A percentile compares a stretch with the other conserved stretches of the same genome.
Evolutionary conservation across 2,797 vertebrate species (phyloP).

Genomic region (Knipowitschia caucasica): DNA sequence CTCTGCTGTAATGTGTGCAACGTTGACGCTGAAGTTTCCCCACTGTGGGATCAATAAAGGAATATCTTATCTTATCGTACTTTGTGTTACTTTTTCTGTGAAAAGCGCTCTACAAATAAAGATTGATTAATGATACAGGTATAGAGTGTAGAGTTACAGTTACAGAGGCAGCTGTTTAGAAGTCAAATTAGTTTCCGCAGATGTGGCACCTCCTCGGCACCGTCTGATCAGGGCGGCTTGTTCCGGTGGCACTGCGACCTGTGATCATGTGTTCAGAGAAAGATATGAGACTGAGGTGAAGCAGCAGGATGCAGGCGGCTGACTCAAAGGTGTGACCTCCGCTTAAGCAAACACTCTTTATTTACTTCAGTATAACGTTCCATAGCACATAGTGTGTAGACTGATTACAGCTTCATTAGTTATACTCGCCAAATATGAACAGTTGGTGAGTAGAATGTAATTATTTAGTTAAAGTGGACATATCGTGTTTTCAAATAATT

Average conservation of each 20-base stretch:
- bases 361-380: background rate
- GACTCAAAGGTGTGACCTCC: slow-evolving; percentile 17
- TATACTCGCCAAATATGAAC: no score
- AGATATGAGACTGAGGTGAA: background rate
- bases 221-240: background rate
- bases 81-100: no score
- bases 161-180: background rate
- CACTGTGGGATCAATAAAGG: no score
- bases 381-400: background rate
- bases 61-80: no score
- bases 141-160: background rate
- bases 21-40: no score
- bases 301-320: slow-evolving; percentile 7
- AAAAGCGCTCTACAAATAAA: background rate
- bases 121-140: background rate
- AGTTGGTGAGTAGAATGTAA: no score
- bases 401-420: background rate
- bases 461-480: no score
- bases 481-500: no score
- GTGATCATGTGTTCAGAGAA: background rate
- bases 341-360: slow-evolving; percentile 6
- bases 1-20: no score
- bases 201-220: background rate
- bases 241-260: background rate
- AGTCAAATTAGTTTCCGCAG: background rate